These are phyloP conservation scores for Crotalus viridis DNA, from an alignment of 2,113 vertebrate genomes.

Conservation along the genomic window DNA sequence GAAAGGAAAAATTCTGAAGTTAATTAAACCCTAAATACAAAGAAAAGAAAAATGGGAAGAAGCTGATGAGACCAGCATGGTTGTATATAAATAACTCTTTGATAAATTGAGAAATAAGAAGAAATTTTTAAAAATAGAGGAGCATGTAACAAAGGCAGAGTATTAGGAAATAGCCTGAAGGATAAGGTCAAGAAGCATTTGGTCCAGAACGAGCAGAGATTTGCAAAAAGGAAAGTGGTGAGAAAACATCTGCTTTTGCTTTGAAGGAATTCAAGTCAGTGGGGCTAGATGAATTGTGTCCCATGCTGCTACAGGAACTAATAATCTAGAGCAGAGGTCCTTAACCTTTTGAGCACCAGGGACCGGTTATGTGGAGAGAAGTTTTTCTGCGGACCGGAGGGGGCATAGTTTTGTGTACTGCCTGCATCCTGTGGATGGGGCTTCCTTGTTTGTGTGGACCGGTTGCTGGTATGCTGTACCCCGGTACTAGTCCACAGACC, in stretches of 20 bases:
- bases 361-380: too few relatives aligned
- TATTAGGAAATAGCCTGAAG: background rate
- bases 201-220: background rate
- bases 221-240: background rate
- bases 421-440: too few relatives aligned
- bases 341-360: too few relatives aligned
- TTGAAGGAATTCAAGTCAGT: background rate
- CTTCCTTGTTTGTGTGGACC: too few relatives aligned
- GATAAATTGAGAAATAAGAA: background rate
- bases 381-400: too few relatives aligned
- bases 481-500: too few relatives aligned
- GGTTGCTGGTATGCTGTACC: too few relatives aligned
- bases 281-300: background rate
- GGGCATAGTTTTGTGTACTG: too few relatives aligned
- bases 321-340: background rate
- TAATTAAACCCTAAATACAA: background rate
- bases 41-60: background rate
- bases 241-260: background rate
- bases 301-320: background rate
- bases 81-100: background rate
- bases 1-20: background rate
- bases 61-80: background rate
- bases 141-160: background rate
- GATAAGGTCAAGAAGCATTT: background rate
- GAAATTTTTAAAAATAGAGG: background rate